A percentile compares a stretch with the other conserved stretches of the same genome.
Conservation (phyloP, 35 echinoderm and acorn worm genomes). For the Lytechinus variegatus region DNA sequence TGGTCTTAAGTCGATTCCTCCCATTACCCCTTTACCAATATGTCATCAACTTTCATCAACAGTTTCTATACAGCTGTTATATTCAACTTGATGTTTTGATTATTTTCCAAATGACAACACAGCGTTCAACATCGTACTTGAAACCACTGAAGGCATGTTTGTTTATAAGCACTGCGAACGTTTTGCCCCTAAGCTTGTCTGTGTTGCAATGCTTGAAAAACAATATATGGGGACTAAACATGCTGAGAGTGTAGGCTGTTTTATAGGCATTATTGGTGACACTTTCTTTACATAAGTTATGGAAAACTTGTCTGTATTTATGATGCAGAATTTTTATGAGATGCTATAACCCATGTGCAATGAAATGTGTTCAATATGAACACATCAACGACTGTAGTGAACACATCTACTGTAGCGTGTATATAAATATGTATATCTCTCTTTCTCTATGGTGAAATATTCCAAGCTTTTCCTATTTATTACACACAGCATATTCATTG, state of each 20-base stretch:
- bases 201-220: background rate
- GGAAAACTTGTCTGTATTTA: background rate
- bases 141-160: background rate
- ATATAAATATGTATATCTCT: background rate
- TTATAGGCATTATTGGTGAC: background rate
- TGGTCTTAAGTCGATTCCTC: background rate
- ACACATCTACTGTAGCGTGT: background rate
- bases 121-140: too few relatives aligned
- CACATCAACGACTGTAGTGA: background rate
- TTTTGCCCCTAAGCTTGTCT: background rate
- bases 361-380: background rate
- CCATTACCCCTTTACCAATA: background rate
- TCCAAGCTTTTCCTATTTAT: background rate
- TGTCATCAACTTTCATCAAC: background rate
- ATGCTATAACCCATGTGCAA: background rate
- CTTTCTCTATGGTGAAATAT: background rate
- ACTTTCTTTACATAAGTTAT: background rate
- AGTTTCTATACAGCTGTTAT: background rate
- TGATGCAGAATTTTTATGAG: background rate
- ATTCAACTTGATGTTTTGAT: background rate
- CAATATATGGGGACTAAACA: background rate
- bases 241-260: background rate
- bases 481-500: background rate
- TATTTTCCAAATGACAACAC: too few relatives aligned
- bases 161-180: background rate